Evolutionary conservation across 2,888 invertebrate species (phyloP).

Genomic region (Agrochola lota): DNA sequence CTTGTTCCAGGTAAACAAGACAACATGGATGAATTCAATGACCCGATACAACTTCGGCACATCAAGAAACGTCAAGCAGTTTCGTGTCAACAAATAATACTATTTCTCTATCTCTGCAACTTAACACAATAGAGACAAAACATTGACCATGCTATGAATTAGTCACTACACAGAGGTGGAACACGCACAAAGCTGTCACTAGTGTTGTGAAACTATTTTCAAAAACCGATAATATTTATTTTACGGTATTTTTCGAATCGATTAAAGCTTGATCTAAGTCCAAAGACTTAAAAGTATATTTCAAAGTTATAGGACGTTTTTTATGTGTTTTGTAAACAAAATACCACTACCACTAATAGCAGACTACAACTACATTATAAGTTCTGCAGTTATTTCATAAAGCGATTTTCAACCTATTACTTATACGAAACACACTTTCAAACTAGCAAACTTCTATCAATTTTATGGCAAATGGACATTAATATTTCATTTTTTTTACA

Average conservation of each 20-base stretch:
- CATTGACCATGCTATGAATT: constrained; percentile 6
- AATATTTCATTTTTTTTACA: background rate
- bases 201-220: constrained; percentile 26
- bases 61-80: constrained; percentile 48
- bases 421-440: too few relatives aligned
- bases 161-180: background rate
- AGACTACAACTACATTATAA: background rate
- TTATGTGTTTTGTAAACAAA: background rate
- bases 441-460: background rate
- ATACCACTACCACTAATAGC: background rate
- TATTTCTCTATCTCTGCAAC: constrained; percentile 15
- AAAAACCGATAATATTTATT: constrained; percentile 15
- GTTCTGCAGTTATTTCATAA: background rate
- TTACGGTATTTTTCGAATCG: constrained; percentile 1
- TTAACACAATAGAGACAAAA: constrained; percentile 8
- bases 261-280: background rate
- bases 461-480: background rate
- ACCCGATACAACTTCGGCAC: constrained; percentile 66
- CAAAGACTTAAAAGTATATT: too few relatives aligned
- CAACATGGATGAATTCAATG: constrained; percentile 63
- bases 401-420: background rate
- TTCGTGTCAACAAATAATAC: constrained; percentile 26
- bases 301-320: background rate
- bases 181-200: constrained; percentile 26
- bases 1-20: constrained; percentile 65